These are phyloP conservation scores for Lophius americanus DNA, from an alignment of 2,797 vertebrate genomes.

Conservation along the genomic window DNA sequence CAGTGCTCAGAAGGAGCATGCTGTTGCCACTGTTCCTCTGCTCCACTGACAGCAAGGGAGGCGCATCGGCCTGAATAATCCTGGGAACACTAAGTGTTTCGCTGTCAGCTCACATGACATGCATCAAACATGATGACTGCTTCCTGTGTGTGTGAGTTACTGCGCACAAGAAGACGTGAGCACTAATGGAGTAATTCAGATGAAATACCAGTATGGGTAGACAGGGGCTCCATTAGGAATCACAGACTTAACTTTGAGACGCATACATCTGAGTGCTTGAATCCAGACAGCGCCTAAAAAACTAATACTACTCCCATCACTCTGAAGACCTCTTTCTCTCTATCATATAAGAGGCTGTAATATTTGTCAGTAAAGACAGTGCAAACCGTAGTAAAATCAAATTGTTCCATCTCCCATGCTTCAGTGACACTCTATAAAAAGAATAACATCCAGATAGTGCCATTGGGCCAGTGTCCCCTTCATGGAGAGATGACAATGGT, in stretches of 20 bases:
- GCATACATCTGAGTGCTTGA: conserved; percentile 14
- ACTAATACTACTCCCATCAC: neutral
- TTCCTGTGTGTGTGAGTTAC: conserved; percentile 35
- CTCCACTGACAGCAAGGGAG: conserved; percentile 51
- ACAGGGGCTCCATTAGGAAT: conserved; percentile 28
- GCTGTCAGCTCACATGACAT: conserved; percentile 75
- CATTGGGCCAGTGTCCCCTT: conserved; percentile 54
- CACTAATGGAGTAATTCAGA: conserved; percentile 49
- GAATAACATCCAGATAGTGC: conserved; percentile 56
- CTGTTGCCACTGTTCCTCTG: conserved; percentile 56
- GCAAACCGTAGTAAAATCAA: too few relatives aligned
- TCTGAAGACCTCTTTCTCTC: conserved; percentile 5
- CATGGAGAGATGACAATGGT: conserved; percentile 75
- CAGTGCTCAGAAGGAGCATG: conserved; percentile 53
- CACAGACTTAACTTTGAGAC: conserved; percentile 21
- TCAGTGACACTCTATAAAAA: neutral
- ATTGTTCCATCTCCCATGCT: too few relatives aligned
- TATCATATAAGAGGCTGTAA: too few relatives aligned
- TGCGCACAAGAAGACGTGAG: neutral
- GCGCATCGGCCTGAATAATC: conserved; percentile 77
- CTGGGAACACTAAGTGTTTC: conserved; percentile 67
- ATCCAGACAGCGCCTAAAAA: neutral
- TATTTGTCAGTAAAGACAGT: too few relatives aligned
- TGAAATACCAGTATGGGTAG: conserved; percentile 33
- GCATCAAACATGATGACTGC: conserved; percentile 59